These are phyloP conservation scores for Rhea americana DNA, from an alignment of 2,113 vertebrate species.

Conservation along the genomic window DNA sequence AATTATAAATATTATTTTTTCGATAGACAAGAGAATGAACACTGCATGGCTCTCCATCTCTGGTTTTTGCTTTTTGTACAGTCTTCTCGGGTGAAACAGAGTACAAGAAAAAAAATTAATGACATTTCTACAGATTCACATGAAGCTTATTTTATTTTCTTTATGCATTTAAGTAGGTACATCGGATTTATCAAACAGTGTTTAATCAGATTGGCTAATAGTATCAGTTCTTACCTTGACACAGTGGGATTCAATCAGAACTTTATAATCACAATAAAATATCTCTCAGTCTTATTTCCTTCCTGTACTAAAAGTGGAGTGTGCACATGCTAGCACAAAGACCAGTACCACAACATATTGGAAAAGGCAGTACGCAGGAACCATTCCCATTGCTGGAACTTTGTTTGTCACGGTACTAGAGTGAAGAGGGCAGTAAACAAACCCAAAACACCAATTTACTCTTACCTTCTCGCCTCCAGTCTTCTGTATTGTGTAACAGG, in stretches of 20 bases:
- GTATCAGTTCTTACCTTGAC: background rate
- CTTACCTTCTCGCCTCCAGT: background rate
- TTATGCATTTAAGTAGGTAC: background rate
- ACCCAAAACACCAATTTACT: background rate
- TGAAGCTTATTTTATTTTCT: background rate
- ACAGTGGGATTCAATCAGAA: background rate
- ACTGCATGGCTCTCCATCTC: background rate
- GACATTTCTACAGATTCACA: background rate
- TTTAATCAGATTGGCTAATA: background rate
- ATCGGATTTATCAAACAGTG: background rate
- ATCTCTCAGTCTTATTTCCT: background rate
- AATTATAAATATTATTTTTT: background rate
- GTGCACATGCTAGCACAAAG: background rate
- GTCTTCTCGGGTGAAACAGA: background rate
- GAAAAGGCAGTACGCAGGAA: background rate
- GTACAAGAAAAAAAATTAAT: background rate
- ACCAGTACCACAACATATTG: background rate
- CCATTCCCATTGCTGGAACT: background rate
- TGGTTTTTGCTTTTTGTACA: background rate
- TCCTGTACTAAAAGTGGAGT: background rate
- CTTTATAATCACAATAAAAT: background rate
- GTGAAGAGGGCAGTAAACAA: background rate
- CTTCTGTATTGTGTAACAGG: background rate
- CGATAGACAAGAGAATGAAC: background rate
- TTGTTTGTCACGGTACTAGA: background rate